Percentiles rank a stretch among this genome's conserved stretches.
Evolutionary conservation across 53 echinoderm and acorn worm species (phyloP).

Genomic region (Stichopus horrens): DNA sequence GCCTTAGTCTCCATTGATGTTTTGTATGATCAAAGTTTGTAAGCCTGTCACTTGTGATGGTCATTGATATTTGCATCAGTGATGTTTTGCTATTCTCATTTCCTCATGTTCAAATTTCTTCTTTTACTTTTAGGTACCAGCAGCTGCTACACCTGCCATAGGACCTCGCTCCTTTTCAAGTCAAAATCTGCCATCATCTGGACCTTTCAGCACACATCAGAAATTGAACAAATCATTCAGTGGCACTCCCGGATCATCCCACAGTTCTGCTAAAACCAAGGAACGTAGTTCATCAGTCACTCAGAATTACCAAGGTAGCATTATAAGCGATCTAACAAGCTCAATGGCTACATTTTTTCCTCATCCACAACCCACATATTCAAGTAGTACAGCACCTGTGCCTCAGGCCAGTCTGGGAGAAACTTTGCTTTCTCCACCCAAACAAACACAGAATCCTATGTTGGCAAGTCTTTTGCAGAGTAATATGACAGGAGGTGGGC

Average conservation of each 20-base stretch:
- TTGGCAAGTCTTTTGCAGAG: constrained; percentile 82
- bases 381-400: background rate
- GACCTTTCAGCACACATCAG: constrained; percentile 34
- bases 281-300: background rate
- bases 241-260: background rate
- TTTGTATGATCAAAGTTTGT: too few relatives aligned
- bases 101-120: background rate
- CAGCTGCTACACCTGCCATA: constrained; percentile 37
- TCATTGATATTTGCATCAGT: too few relatives aligned
- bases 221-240: constrained; percentile 13
- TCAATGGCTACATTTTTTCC: constrained; percentile 60
- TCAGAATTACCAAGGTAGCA: constrained; percentile 48
- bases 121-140: constrained; percentile 19
- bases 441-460: constrained; percentile 94
- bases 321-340: constrained; percentile 58
- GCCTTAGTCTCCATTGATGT: too few relatives aligned
- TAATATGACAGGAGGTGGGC: constrained; percentile 42
- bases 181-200: constrained; percentile 33
- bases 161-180: constrained; percentile 1
- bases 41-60: too few relatives aligned
- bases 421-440: background rate
- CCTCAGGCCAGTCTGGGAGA: background rate
- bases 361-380: constrained; percentile 31
- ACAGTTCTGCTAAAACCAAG: constrained; percentile 28
- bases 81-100: background rate